Conservation (phyloP, 2,888 invertebrate species). For the Rhabditoides inermis region DNA sequence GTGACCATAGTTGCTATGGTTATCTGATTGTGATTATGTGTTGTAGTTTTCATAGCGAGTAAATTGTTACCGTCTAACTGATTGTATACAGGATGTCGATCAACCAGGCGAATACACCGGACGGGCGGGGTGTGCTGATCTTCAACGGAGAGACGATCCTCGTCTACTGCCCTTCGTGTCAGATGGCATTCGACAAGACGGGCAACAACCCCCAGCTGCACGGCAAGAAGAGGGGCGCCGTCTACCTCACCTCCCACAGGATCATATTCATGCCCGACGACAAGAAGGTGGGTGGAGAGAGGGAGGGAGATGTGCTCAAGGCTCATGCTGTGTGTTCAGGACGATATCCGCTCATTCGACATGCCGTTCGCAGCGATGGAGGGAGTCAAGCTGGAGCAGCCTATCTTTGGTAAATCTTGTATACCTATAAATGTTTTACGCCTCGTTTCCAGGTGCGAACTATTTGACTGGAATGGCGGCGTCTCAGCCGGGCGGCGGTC, state of each 20-base stretch:
- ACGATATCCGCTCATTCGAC: conserved; percentile 82
- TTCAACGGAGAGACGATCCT: conserved; percentile 70
- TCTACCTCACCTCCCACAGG: conserved; percentile 87
- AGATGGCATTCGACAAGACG: conserved; percentile 21
- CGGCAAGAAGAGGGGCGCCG: conserved; percentile 62
- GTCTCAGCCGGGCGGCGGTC: conserved; percentile 75
- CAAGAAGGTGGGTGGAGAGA: background rate
- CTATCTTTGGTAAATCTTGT: conserved; percentile 69
- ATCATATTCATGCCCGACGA: conserved; percentile 51
- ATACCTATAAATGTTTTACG: background rate
- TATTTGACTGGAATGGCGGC: conserved; percentile 77
- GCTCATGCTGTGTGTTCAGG: conserved; percentile 55
- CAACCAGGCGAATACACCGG: conserved; percentile 85
- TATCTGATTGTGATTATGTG: too few relatives aligned
- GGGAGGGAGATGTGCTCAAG: conserved; percentile 18
- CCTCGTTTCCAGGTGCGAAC: conserved; percentile 67
- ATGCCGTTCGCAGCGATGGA: conserved; percentile 75
- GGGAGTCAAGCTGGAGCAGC: conserved; percentile 87
- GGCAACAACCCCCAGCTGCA: conserved; percentile 24
- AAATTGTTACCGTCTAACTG: too few relatives aligned
- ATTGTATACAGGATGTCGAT: conserved; percentile 70
- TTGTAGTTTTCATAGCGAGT: too few relatives aligned
- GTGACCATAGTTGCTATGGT: too few relatives aligned
- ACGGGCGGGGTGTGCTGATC: conserved; percentile 81
- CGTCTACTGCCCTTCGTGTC: too few relatives aligned